Conservation (phyloP, 2,797 vertebrate species). For the Alca torda region DNA sequence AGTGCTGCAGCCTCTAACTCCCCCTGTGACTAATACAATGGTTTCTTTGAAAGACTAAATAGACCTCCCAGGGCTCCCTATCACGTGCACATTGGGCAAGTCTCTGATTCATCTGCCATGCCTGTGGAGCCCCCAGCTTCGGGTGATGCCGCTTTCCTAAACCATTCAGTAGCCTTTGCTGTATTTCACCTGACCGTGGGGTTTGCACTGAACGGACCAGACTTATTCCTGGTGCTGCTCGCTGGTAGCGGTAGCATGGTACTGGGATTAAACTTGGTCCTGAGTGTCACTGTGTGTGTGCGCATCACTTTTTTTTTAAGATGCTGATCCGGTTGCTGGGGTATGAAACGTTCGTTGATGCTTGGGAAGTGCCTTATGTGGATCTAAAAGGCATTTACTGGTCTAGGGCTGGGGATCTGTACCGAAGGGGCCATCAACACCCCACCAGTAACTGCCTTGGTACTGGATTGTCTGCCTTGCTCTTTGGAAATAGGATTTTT, state of each 20-base stretch:
- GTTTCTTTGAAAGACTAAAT: neutral
- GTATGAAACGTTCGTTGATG: neutral
- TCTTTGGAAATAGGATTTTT: neutral
- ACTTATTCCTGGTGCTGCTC: constrained; percentile 7
- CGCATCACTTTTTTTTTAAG: neutral
- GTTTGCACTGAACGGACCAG: constrained; percentile 30
- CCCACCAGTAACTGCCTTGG: constrained; percentile 38
- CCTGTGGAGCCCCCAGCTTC: constrained; percentile 8
- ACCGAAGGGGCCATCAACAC: neutral
- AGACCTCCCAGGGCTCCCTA: neutral
- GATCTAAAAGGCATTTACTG: constrained; percentile 42
- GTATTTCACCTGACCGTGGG: neutral
- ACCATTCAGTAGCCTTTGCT: constrained; percentile 60
- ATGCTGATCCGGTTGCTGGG: neutral
- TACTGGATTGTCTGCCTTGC: neutral
- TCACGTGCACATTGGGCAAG: neutral
- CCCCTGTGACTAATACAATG: neutral
- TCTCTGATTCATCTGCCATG: neutral
- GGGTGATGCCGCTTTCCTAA: neutral
- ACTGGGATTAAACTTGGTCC: constrained; percentile 32
- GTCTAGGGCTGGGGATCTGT: neutral
- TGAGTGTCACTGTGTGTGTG: neutral
- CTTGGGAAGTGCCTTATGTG: neutral
- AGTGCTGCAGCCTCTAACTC: neutral
- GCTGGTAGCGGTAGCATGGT: neutral